These are phyloP conservation scores for Drosophila sp. DNA, from an alignment of 1,140 invertebrate genomes.

Conservation along the genomic window DNA sequence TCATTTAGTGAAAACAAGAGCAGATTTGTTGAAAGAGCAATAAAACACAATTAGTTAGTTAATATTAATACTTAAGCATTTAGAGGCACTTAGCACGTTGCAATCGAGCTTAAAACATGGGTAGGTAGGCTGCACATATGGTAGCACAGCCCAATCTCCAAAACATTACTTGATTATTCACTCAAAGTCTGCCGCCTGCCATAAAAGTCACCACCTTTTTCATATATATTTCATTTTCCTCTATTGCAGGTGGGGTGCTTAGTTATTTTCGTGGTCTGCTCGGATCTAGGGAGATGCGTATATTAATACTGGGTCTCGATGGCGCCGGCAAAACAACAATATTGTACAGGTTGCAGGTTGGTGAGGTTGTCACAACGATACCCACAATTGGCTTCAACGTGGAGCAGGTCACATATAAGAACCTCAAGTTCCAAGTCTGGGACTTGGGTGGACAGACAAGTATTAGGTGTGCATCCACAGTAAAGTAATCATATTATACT, in stretches of 20 bases:
- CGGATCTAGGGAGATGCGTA: constrained; percentile 98
- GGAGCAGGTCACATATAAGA: constrained; percentile 98
- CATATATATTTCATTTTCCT: constrained; percentile 16
- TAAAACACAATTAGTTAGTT: constrained; percentile 67
- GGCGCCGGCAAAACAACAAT: constrained; percentile 99
- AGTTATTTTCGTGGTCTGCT: constrained; percentile 97
- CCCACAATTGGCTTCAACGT: constrained; percentile 99
- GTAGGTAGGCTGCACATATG: constrained; percentile 43
- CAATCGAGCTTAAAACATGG: constrained; percentile 65
- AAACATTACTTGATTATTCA: constrained; percentile 27
- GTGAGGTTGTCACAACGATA: constrained; percentile 98
- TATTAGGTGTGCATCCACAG: constrained; percentile 85
- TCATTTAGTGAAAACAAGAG: constrained; percentile 79
- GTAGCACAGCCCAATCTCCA: background rate
- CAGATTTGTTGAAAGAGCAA: constrained; percentile 57
- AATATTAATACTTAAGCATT: constrained; percentile 62
- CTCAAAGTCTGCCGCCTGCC: constrained; percentile 40
- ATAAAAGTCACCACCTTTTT: constrained; percentile 59
- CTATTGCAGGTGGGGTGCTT: constrained; percentile 93
- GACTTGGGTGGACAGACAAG: constrained; percentile 99
- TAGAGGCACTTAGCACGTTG: constrained; percentile 68
- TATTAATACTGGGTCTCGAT: constrained; percentile 98
- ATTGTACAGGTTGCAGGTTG: constrained; percentile 98
- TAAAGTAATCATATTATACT: background rate
- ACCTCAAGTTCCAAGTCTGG: constrained; percentile 99